phyloP scores from a whole-genome alignment of 2,797 vertebrate species.

The Streptopelia turtur region DNA sequence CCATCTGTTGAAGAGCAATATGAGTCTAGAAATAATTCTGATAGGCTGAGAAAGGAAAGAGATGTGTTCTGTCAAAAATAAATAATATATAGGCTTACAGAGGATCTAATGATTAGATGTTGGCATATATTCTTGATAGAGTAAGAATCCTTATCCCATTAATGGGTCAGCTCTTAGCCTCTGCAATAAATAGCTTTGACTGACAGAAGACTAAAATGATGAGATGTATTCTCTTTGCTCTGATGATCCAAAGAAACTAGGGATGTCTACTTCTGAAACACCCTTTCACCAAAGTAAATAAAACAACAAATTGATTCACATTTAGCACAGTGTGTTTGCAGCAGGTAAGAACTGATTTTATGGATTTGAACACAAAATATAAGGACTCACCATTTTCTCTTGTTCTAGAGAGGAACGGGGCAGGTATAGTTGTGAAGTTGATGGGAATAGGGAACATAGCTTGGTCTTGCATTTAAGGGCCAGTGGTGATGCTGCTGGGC shows the following conservation, averaged over 20 bases:
- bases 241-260: neutral
- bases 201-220: conserved; percentile 31
- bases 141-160: conserved; percentile 51
- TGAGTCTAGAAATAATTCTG: neutral
- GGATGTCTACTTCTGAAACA: neutral
- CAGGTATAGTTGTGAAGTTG: neutral
- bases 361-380: neutral
- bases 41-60: neutral
- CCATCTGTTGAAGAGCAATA: neutral
- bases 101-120: conserved; percentile 37
- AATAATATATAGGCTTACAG: conserved; percentile 34
- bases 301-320: neutral
- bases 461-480: neutral
- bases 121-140: conserved; percentile 51
- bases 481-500: neutral
- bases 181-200: conserved; percentile 53
- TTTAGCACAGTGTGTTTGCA: neutral
- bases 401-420: neutral
- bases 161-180: conserved; percentile 49
- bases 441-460: neutral
- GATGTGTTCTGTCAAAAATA: conserved; percentile 35
- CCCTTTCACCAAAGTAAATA: neutral
- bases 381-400: neutral
- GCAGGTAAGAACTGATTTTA: neutral
- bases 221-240: conserved; percentile 25